Conservation (phyloP, 2,888 invertebrate genomes). For the Beris chalybata region DNA sequence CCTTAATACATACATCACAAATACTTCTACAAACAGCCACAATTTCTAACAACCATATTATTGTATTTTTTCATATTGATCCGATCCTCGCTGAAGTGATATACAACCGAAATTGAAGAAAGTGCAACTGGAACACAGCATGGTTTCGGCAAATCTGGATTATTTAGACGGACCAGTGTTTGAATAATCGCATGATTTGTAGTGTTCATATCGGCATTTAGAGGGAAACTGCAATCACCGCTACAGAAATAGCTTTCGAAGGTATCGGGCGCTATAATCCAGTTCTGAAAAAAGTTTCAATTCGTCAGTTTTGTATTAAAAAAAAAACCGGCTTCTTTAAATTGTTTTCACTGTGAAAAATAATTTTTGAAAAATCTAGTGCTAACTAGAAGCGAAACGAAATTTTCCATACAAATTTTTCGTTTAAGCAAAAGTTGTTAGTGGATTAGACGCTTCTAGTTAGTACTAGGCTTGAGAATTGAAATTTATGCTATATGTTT, state of each 20-base stretch:
- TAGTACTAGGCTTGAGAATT: too few species aligned
- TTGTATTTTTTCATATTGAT: constrained; percentile 92
- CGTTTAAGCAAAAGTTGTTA: too few species aligned
- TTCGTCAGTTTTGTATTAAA: not conserved
- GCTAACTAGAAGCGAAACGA: too few species aligned
- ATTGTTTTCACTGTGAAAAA: too few species aligned
- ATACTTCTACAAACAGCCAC: constrained; percentile 82
- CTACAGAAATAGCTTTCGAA: constrained; percentile 93
- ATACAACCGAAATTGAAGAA: constrained; percentile 84
- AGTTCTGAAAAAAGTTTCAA: constrained; percentile 66
- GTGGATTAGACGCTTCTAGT: too few species aligned
- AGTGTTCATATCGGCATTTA: constrained; percentile 92
- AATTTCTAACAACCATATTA: constrained; percentile 97
- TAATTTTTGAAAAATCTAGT: too few species aligned
- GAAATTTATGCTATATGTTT: too few species aligned
- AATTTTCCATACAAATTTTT: too few species aligned
- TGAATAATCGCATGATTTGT: constrained; percentile 97
- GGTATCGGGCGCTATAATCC: constrained; percentile 95
- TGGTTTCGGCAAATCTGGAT: constrained; percentile 83
- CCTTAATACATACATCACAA: too few species aligned
- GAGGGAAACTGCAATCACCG: constrained; percentile 91
- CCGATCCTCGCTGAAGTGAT: constrained; percentile 87
- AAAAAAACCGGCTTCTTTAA: constrained; percentile 3
- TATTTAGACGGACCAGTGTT: constrained; percentile 83
- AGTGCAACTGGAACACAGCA: constrained; percentile 92